phyloP scores from a whole-genome alignment of 2,113 vertebrate species.

The Mesitornis unicolor region DNA sequence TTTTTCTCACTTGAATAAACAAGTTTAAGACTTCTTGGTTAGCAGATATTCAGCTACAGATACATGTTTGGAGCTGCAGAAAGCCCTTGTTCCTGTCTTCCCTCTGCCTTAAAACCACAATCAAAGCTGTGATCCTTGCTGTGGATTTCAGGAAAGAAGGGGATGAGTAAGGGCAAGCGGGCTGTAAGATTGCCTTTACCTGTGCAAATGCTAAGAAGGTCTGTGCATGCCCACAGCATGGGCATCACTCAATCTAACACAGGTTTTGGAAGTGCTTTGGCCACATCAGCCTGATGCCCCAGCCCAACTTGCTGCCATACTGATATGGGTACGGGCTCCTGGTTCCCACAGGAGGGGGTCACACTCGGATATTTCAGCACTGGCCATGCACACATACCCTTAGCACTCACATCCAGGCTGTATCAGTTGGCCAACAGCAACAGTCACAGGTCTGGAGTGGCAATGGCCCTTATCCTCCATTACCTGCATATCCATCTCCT shows the following conservation, averaged over 20 bases:
- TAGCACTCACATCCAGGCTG: neutral
- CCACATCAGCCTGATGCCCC: neutral
- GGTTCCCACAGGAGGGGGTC: neutral
- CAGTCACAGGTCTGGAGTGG: neutral
- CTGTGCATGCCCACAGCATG: neutral
- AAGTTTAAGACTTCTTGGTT: neutral
- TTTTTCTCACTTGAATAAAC: neutral
- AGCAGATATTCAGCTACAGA: neutral
- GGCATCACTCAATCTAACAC: neutral
- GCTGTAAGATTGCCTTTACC: neutral
- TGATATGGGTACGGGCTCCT: neutral
- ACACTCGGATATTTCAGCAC: neutral
- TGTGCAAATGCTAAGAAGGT: too few species aligned
- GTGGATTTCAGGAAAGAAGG: neutral
- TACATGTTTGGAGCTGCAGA: neutral
- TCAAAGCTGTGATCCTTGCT: neutral
- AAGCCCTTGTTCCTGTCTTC: neutral
- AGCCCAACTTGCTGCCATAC: neutral
- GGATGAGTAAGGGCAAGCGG: neutral
- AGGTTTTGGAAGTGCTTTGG: neutral
- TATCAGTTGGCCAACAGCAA: neutral
- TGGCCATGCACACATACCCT: neutral
- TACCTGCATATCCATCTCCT: neutral
- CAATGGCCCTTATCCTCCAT: neutral
- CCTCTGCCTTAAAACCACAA: neutral